phyloP scores from a whole-genome alignment of 2,888 invertebrate genomes.

The Autographa gamma region DNA sequence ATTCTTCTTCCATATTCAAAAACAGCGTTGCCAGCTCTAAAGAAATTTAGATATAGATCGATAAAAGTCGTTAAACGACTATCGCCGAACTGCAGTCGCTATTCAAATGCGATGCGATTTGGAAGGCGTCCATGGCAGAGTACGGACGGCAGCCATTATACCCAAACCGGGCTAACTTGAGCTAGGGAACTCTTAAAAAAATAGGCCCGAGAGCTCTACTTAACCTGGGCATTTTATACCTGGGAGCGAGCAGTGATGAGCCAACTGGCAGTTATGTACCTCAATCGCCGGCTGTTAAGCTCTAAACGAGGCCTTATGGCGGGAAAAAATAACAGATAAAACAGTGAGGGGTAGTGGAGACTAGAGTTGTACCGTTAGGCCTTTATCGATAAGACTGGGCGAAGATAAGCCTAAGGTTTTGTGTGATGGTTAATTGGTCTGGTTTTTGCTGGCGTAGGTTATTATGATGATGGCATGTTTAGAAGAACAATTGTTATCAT shows the following conservation, averaged over 20 bases:
- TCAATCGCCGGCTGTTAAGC: conserved; percentile 81
- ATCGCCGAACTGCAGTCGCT: conserved; percentile 76
- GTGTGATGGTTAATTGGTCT: conserved; percentile 17
- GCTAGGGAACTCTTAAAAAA: conserved; percentile 62
- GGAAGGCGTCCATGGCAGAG: conserved; percentile 79
- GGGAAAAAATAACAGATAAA: conserved; percentile 73
- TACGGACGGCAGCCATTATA: conserved; percentile 72
- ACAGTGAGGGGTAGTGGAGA: conserved; percentile 58
- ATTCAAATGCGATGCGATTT: conserved; percentile 85
- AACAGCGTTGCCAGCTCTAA: conserved; percentile 32
- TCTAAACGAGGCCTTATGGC: conserved; percentile 73
- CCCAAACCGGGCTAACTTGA: conserved; percentile 68
- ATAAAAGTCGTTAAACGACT: conserved; percentile 77
- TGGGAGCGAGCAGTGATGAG: conserved; percentile 79
- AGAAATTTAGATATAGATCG: conserved; percentile 62
- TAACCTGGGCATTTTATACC: conserved; percentile 74
- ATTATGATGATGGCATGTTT: too few relatives aligned
- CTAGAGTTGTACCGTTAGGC: conserved; percentile 53
- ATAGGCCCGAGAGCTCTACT: conserved; percentile 59
- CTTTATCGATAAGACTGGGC: conserved; percentile 56
- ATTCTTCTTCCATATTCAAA: conserved; percentile 19
- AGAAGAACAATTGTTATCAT: too few relatives aligned
- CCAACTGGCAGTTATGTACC: conserved; percentile 78
- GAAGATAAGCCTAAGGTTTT: conserved; percentile 21
- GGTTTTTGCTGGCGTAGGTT: too few relatives aligned